Conservation (phyloP, 2,888 invertebrate species). For the Eristalis tenax region DNA sequence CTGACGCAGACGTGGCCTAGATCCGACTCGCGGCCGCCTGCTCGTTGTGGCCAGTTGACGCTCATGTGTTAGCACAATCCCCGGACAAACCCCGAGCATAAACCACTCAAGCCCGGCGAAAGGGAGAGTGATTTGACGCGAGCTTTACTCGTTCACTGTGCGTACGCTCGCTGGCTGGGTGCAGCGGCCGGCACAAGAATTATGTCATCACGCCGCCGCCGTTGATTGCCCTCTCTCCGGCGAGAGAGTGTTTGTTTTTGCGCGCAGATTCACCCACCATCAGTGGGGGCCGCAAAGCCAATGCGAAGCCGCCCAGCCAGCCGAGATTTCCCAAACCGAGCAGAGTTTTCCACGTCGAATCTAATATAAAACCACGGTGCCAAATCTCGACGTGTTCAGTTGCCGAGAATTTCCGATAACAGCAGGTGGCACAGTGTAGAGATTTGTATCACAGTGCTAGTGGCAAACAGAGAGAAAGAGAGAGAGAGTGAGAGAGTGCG, state of each 20-base stretch:
- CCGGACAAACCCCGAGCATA: constrained; percentile 8
- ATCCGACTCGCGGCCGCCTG: constrained; percentile 15
- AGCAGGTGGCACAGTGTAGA: constrained; percentile 46
- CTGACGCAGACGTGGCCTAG: constrained; percentile 54
- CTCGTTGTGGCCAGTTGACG: constrained; percentile 34
- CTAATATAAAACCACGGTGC: constrained; percentile 64
- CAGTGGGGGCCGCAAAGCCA: not conserved
- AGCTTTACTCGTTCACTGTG: constrained; percentile 25
- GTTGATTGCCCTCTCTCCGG: constrained; percentile 18
- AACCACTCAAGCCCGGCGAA: constrained; percentile 54
- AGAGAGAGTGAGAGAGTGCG: not conserved
- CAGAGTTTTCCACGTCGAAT: constrained; percentile 31
- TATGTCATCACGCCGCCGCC: constrained; percentile 55
- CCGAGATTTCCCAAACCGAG: constrained; percentile 35
- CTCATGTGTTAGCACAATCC: constrained; percentile 31
- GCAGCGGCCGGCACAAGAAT: constrained; percentile 40
- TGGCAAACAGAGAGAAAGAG: not conserved
- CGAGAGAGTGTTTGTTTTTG: constrained; percentile 28
- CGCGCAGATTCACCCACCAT: constrained; percentile 14
- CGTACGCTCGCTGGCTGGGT: constrained; percentile 27
- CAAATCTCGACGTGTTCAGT: constrained; percentile 58
- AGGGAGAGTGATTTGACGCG: constrained; percentile 53
- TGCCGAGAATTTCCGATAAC: constrained; percentile 58
- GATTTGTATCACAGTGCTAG: constrained; percentile 35
- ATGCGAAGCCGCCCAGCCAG: not conserved